Conservation (phyloP, 2,113 vertebrate genomes). For the Platichthys flesus region DNA sequence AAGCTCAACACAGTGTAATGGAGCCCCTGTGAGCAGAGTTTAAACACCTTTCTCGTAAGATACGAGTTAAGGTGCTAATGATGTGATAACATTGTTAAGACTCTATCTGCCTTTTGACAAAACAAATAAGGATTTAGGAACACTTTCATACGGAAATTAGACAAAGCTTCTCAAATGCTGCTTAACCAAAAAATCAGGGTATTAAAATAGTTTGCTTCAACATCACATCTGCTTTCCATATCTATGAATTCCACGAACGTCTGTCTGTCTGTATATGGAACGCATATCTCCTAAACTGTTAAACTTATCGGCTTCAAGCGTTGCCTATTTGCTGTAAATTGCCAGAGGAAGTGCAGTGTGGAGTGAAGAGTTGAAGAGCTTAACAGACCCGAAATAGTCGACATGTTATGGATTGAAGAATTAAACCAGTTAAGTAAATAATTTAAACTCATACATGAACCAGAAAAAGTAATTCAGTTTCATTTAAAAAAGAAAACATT, state of each 20-base stretch:
- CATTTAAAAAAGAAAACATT: neutral
- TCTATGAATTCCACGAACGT: neutral
- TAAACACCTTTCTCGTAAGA: conserved; percentile 29
- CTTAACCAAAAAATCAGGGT: conserved; percentile 7
- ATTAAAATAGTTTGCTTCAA: neutral
- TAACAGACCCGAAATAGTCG: neutral
- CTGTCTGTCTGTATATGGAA: neutral
- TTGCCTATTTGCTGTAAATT: too few relatives aligned
- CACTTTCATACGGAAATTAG: conserved; percentile 22
- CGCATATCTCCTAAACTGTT: neutral
- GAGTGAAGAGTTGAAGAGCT: too few relatives aligned
- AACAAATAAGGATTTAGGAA: conserved; percentile 45
- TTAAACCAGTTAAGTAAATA: too few relatives aligned
- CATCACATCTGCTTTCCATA: neutral
- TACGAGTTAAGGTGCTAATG: conserved; percentile 16
- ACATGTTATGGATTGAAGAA: neutral
- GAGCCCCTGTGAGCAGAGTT: conserved; percentile 29
- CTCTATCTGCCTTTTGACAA: conserved; percentile 15
- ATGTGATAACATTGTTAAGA: conserved; percentile 40
- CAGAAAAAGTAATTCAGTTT: neutral
- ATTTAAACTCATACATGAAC: too few relatives aligned
- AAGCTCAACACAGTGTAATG: conserved; percentile 22
- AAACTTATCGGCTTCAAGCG: too few relatives aligned
- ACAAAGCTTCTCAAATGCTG: conserved; percentile 2
- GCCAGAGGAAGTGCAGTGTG: too few relatives aligned